Conservation (phyloP, 2,797 vertebrate genomes). For the Pelodytes ibericus region DNA sequence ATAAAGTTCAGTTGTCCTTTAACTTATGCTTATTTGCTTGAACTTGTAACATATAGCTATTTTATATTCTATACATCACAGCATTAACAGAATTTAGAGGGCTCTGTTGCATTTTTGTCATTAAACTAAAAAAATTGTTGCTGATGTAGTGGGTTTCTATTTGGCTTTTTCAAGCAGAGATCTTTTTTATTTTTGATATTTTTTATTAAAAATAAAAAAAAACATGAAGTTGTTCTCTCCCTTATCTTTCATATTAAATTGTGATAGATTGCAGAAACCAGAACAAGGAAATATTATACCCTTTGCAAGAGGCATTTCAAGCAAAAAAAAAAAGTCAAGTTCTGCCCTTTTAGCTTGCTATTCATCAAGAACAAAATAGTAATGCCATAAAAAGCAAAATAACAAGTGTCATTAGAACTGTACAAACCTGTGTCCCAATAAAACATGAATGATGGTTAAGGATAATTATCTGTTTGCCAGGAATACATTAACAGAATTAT, state of each 20-base stretch:
- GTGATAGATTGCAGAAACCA: conserved; percentile 43
- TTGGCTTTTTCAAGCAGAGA: neutral
- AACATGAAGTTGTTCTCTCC: neutral
- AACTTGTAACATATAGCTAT: too few relatives aligned
- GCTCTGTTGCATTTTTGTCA: too few relatives aligned
- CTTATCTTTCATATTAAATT: conserved; percentile 51
- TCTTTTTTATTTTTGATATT: conserved; percentile 33
- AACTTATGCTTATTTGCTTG: too few relatives aligned
- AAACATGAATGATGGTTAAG: conserved; percentile 36
- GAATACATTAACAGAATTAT: conserved; percentile 21
- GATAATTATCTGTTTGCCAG: conserved; percentile 26
- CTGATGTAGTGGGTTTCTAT: conserved; percentile 5
- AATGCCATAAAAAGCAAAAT: conserved; percentile 44
- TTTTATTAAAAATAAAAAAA: conserved; percentile 46
- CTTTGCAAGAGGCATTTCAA: conserved; percentile 50
- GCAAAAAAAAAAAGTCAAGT: conserved; percentile 54
- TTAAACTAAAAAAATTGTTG: conserved; percentile 2
- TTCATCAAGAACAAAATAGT: conserved; percentile 47
- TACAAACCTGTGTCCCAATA: conserved; percentile 39
- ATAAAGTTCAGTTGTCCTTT: too few relatives aligned
- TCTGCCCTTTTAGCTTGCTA: conserved; percentile 48
- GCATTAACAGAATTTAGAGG: too few relatives aligned
- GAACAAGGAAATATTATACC: conserved; percentile 45
- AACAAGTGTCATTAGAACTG: conserved; percentile 39
- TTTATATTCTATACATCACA: too few relatives aligned